Evolutionary conservation across 1,140 invertebrate genomes (phyloP).

Genomic region (Drosophila yakuba): DNA sequence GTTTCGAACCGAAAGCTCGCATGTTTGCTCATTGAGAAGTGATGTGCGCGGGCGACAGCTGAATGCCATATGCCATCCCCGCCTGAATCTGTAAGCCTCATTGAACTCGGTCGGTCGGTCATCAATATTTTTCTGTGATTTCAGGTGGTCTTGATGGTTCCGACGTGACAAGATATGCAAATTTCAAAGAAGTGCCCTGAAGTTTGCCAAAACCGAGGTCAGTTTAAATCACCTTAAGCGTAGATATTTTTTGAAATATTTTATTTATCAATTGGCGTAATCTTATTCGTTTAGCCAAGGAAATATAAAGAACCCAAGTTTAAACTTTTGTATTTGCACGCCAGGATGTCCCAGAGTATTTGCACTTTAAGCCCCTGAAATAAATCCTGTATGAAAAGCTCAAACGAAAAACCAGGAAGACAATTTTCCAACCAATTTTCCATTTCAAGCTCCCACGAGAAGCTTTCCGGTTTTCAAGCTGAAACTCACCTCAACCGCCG

Average conservation of each 20-base stretch:
- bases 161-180: constrained; percentile 29
- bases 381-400: constrained; percentile 3
- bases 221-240: constrained; percentile 11
- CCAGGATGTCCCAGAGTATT: too few species aligned
- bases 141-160: constrained; percentile 17
- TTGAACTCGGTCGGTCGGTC: constrained; percentile 42
- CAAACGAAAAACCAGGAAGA: not conserved
- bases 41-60: constrained; percentile 55
- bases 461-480: constrained; percentile 42
- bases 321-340: not conserved
- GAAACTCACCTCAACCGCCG: constrained; percentile 43
- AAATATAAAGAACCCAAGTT: not conserved
- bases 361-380: constrained; percentile 8
- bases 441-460: constrained; percentile 26
- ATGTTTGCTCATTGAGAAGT: constrained; percentile 34
- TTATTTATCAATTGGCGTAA: not conserved
- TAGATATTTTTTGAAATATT: constrained; percentile 18
- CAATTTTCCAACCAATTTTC: constrained; percentile 24
- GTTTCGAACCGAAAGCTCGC: constrained; percentile 54
- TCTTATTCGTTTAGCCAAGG: too few species aligned
- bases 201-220: constrained; percentile 29
- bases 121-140: constrained; percentile 15
- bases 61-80: constrained; percentile 63
- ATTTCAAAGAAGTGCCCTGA: constrained; percentile 24
- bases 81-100: constrained; percentile 38